Base-by-base conservation (phyloP, 2,113 vertebrate genomes). In the Chinchilla lanigera region DNA sequence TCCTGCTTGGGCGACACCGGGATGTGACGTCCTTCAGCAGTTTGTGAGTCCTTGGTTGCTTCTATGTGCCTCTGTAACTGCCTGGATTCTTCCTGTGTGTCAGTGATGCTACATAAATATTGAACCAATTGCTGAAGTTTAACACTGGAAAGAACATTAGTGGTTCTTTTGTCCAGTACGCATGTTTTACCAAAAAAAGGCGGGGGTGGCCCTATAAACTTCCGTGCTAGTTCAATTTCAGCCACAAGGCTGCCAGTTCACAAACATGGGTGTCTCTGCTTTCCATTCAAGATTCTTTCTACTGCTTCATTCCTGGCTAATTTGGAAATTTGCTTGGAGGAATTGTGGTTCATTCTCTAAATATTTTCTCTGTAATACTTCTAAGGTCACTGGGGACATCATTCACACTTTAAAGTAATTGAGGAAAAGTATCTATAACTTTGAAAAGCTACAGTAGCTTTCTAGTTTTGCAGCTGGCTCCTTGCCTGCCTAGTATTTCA, bases 311-410 rank as follows among this genome's bases (percentile, higher is more conserved):
- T 95, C 22, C 50, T 22, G n/a, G 65, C 17, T 96, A 58, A 60
- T 93, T 80, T 91, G 50, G 82, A 93, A 96, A 93, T 80, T 93
- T 85, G 1, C 77, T 94, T 94, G 93, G 28, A 95, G 83, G 80
- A 60, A 60, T 19, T 71, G 44, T 95, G 86, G 89, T 81, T 98
- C 61, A 26, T 81, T 93, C 90, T 91, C 65, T 91, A 96, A 96
- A 83, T 92, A 86, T 94, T 94, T 97, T 41, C 63, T 92, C 63
- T 90, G 35, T 87, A 96, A 88, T 69, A 63, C 35, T 96, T n/a
- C 44, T 85, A 69, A n/a, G 33, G 80, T 85, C 81, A 93, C 56
- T 81, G 69, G 81, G 88, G 83, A 93, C 81, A 84, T 78, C 82
- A 91, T 78, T 91, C 10, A 52, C 86, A 95, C 61, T 91, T 89